Base-by-base conservation (phyloP, 2,888 invertebrate genomes). In the Andrena haemorrhoa region DNA sequence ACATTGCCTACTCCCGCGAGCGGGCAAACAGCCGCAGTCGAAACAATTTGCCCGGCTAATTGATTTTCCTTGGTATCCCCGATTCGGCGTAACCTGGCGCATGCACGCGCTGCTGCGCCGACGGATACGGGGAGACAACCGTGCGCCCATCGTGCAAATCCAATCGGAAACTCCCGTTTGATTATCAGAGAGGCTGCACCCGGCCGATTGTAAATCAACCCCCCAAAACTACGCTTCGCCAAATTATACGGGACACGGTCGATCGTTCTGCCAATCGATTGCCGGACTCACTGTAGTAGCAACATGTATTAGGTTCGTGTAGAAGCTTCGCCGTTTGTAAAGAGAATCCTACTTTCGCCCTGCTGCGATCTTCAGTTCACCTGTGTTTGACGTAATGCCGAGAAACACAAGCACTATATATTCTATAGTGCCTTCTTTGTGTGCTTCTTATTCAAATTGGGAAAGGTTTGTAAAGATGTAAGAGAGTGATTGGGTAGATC, bases 51-150 rank as follows among this genome's bases (percentile, higher is more conserved):
- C 84, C 82, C 86, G 86, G 86, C 85, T 91, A 91, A 90, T 90
- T 91, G 91, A 90, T 91, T 91, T 89, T 89, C 86, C 87, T 88
- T 89, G 87, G 83, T 82, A 86, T 88, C 75, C 75, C 56, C 82
- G 83, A 79, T 77, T 70, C 75, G 64, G 73, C 66, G 80, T 75
- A 81, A 77, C 79, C 66, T 4, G 68, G 63, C 60, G 77, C 74
- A 61, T 77, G 78, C 84, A 78, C 70, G 65, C 69, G 58, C 26
- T 64, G 79, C 65, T 33, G 60, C 65, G 60, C 77, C 23, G 31
- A 53, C 60, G 29, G 75, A 79, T 73, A 77, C 41, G 60, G 81
- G 72, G 78, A 81, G 80, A 83, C 83, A 75, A 75, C 41, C 69
- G 69, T 26, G 58, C 76, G 77, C 72, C 73, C 81, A 75, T 81